Conservation (phyloP, 2,888 invertebrate genomes). For the Muscina levida region DNA sequence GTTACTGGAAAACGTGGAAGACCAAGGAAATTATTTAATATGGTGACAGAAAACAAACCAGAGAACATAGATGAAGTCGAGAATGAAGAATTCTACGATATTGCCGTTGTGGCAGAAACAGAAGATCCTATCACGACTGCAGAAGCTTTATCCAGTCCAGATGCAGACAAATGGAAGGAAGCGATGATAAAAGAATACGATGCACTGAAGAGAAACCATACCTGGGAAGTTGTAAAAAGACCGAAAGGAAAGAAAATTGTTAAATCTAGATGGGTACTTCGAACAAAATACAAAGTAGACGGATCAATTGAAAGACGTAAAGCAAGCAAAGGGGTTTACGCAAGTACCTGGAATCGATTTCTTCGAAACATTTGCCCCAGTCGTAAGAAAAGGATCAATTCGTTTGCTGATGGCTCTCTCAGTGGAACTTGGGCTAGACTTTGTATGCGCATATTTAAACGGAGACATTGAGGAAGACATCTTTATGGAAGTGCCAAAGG, state of each 20-base stretch:
- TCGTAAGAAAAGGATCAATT: conserved; percentile 60
- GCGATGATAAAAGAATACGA: conserved; percentile 57
- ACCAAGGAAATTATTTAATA: no score
- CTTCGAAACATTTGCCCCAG: conserved; percentile 46
- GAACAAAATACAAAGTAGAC: conserved; percentile 61
- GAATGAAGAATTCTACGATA: no score
- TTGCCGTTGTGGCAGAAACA: no score
- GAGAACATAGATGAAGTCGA: not conserved
- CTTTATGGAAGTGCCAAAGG: no score
- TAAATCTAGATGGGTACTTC: conserved; percentile 32
- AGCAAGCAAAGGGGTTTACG: conserved; percentile 61
- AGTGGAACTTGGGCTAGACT: conserved; percentile 51
- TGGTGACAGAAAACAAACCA: no score
- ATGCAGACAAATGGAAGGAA: conserved; percentile 47
- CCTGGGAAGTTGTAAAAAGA: conserved; percentile 62
- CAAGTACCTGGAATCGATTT: conserved; percentile 48
- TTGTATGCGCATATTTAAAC: conserved; percentile 49
- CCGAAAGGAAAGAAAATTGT: conserved; percentile 55
- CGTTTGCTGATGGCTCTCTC: conserved; percentile 65
- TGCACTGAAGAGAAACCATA: conserved; percentile 55
- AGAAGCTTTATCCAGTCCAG: conserved; percentile 39
- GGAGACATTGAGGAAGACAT: conserved; percentile 45
- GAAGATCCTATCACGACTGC: conserved; percentile 46
- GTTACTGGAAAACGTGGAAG: no score
- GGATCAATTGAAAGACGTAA: conserved; percentile 69